Evolutionary conservation across 2,888 invertebrate species (phyloP), one percentile per base, ranked within the genome.

Genomic region (Chloromyia formosa): DNA sequence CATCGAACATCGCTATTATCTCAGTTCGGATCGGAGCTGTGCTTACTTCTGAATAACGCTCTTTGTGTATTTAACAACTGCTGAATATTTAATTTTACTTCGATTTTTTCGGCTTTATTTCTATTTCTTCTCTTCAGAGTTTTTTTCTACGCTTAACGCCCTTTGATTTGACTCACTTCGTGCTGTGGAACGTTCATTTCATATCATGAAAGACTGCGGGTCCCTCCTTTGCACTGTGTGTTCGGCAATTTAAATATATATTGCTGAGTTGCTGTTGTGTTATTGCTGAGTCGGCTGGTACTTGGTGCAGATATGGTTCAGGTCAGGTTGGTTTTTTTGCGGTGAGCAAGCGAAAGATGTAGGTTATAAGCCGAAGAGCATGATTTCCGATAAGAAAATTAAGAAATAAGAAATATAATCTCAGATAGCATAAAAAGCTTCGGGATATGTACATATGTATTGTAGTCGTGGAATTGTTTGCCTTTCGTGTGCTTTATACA

Each of bases 1-100:
- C n/a, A n/a, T 20, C n/a, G 16, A 53, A 12, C 16, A 10, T 16
- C 40, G 42, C 40, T 42, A 64, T 64, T 71, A 53, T 71, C 53
- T 58, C 71, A 35, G 58, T 12, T 22, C 14, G 12, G 35, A 58
- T 22, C 14, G 12, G 35, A 58, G 56, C 35, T 71, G 27, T 35
- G 71, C 71, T 71, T 71, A 56, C 58, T 4, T 4, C 56, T 20
- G 53, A 9, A 71, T 54, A 54, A 54, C 18, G 16, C 54, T 69
- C 69, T 54, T 66, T 69, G 54, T 69, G 12, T 69, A 71, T 71
- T 71, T 56, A 58, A 58, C 71, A 56, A 71, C 56, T 71, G 71
- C 71, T 71, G 71, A 71, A 71, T 71, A 71, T 71, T 71, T 53
- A 71, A 71, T 56, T 71, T 56, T 69, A 27, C 58, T 58, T 58